phyloP scores from a whole-genome alignment of 1,140 invertebrate species.

The Magallana angulata region DNA sequence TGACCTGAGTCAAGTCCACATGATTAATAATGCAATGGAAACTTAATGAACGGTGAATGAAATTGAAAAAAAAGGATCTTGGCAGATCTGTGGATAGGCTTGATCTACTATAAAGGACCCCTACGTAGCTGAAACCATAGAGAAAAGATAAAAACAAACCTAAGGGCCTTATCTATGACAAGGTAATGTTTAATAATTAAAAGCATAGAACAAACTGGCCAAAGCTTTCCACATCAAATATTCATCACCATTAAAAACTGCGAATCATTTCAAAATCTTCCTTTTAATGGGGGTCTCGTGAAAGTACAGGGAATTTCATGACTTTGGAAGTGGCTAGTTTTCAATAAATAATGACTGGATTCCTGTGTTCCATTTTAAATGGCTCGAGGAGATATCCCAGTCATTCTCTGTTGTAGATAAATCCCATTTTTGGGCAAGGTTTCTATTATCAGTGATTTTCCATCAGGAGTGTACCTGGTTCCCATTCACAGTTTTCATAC shows the following conservation, averaged over 20 bases:
- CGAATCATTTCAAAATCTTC: not conserved
- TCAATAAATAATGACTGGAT: conserved; percentile 14
- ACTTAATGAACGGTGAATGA: not conserved
- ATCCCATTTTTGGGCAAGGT: not conserved
- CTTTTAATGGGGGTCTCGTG: not conserved
- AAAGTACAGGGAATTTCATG: not conserved
- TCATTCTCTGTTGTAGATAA: not conserved
- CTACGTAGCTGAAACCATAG: not conserved
- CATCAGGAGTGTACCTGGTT: not conserved
- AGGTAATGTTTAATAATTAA: not conserved
- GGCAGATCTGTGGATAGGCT: not conserved
- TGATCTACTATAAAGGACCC: not conserved
- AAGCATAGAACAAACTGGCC: not conserved
- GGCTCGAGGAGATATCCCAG: not conserved
- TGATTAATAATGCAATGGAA: not conserved
- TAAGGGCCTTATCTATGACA: no score
- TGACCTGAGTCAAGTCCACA: not conserved
- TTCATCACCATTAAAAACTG: conserved; percentile 1
- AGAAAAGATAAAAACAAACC: not conserved
- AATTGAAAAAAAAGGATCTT: not conserved
- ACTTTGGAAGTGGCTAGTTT: conserved; percentile 14
- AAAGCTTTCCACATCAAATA: not conserved
- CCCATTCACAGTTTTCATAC: not conserved
- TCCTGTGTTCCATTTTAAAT: not conserved
- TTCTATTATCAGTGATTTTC: conserved; percentile 19